Evolutionary conservation across 2,113 vertebrate genomes (phyloP).

Genomic region (Crocuta crocuta): DNA sequence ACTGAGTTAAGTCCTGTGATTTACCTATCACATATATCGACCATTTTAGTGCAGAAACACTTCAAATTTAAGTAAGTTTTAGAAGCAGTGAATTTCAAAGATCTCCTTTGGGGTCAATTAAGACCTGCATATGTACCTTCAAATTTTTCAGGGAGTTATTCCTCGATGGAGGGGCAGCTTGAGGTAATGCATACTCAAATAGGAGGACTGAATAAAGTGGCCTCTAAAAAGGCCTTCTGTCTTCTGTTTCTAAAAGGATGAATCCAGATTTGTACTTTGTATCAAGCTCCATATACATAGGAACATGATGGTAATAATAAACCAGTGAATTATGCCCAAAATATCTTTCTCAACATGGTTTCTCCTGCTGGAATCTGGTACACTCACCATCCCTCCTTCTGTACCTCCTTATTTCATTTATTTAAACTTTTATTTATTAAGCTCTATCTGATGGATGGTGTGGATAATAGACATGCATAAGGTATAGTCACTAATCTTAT

Average conservation of each 20-base stretch:
- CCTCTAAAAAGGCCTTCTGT: not conserved
- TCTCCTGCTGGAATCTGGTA: not conserved
- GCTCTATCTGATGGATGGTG: not conserved
- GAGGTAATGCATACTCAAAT: not conserved
- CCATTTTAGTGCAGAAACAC: constrained; percentile 47
- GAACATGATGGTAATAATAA: not conserved
- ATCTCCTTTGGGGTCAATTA: constrained; percentile 70
- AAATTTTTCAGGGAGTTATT: constrained; percentile 3
- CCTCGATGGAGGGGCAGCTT: not conserved
- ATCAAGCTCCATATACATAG: not conserved
- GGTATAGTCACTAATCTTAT: not conserved
- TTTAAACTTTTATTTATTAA: not conserved
- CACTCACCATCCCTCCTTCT: not conserved
- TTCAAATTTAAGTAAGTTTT: constrained; percentile 65
- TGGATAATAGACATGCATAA: not conserved
- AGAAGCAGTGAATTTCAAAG: constrained; percentile 61
- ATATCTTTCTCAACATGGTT: not conserved
- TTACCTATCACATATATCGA: constrained; percentile 38
- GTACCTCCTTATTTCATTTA: not conserved
- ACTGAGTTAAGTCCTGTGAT: constrained; percentile 39
- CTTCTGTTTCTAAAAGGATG: constrained; percentile 6
- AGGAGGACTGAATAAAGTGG: not conserved
- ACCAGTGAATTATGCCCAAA: not conserved
- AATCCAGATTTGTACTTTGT: not conserved
- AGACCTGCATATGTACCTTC: not conserved